Percentiles rank a stretch among this genome's conserved stretches.
Conservation (phyloP, 2,888 invertebrate genomes). For the Subacronicta megacephala region DNA sequence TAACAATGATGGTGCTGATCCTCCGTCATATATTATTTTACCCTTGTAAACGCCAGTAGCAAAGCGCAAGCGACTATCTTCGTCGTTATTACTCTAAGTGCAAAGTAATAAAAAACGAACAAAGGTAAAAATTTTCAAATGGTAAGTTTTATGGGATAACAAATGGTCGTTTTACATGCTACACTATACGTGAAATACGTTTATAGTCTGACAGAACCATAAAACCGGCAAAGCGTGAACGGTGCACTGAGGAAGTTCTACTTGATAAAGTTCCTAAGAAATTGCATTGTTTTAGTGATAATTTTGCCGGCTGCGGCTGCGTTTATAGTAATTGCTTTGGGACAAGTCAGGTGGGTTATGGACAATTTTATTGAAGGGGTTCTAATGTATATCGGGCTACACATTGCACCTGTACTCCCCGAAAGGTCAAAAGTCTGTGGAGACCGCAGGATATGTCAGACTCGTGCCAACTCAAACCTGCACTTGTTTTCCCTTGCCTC, state of each 20-base stretch:
- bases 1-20: no score
- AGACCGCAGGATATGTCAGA: no score
- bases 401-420: no score
- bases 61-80: no score
- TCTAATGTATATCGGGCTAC: no score
- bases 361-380: no score
- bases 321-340: background rate
- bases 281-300: constrained; percentile 41
- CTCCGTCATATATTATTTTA: no score
- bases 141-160: constrained; percentile 22
- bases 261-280: constrained; percentile 54
- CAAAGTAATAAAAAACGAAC: background rate
- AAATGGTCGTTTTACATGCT: constrained; percentile 26
- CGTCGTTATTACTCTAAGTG: background rate
- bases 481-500: no score
- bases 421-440: no score
- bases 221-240: constrained; percentile 57
- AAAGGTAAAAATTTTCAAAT: background rate
- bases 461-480: no score
- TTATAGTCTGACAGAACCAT: constrained; percentile 55
- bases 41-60: background rate
- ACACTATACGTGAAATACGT: constrained; percentile 44
- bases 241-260: constrained; percentile 41
- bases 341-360: no score
- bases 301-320: constrained; percentile 18